Conservation (phyloP, 1,140 invertebrate species). For the Pectinophora gossypiella region DNA sequence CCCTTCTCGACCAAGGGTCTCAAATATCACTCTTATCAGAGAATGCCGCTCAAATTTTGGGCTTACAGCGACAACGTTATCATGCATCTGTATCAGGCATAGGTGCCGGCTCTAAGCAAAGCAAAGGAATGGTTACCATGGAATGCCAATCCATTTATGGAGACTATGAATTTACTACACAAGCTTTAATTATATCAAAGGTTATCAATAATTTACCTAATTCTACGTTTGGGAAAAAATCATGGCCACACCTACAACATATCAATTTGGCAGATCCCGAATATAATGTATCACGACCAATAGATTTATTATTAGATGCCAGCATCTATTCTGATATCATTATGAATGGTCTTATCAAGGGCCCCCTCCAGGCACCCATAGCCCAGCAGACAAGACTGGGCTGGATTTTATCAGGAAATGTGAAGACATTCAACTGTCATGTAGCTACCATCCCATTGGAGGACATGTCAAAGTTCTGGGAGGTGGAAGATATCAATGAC, state of each 20-base stretch:
- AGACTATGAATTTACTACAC: not conserved
- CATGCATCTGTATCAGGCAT: not conserved
- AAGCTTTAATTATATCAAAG: not conserved
- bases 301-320: conserved; percentile 4
- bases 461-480: too few relatives aligned
- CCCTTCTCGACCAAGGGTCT: not conserved
- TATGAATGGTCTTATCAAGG: not conserved
- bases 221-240: not conserved
- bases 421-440: too few relatives aligned
- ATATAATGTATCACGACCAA: not conserved
- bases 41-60: not conserved
- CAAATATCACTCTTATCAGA: not conserved
- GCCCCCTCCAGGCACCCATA: not conserved
- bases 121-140: not conserved
- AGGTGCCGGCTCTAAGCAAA: not conserved
- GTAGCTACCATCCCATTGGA: too few relatives aligned
- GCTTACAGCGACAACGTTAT: not conserved
- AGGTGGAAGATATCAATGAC: too few relatives aligned
- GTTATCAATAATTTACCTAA: not conserved
- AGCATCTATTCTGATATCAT: conserved; percentile 1
- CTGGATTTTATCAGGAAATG: not conserved
- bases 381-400: conserved; percentile 2
- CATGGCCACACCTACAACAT: not conserved
- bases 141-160: not conserved
- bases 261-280: conserved; percentile 1